A percentile compares a stretch with the other conserved stretches of the same genome.
These are phyloP conservation scores for Brachypteracias leptosomus DNA, from an alignment of 2,113 vertebrate genomes.

Conservation along the genomic window DNA sequence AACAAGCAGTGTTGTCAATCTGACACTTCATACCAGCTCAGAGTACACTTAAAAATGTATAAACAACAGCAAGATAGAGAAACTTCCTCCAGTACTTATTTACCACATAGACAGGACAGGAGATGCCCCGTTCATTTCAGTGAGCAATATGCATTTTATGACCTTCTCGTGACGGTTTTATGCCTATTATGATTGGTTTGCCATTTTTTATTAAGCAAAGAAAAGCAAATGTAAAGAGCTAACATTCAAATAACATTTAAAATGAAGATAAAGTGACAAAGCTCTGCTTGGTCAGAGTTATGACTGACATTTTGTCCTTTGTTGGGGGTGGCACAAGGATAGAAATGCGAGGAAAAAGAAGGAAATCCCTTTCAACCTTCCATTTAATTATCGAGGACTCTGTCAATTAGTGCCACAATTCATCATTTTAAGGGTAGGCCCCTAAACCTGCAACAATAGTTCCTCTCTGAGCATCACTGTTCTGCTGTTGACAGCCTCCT, in stretches of 20 bases:
- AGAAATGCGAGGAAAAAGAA: neutral
- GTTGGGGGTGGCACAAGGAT: neutral
- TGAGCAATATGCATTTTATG: slow-evolving; percentile 16
- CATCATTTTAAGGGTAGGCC: neutral
- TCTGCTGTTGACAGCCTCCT: neutral
- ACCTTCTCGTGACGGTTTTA: neutral
- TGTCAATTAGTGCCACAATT: slow-evolving; percentile 13
- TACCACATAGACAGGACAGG: neutral
- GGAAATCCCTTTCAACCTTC: neutral
- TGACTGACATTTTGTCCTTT: slow-evolving; percentile 28
- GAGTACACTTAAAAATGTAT: neutral
- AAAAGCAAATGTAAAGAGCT: neutral
- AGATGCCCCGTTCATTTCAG: neutral
- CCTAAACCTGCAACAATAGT: neutral
- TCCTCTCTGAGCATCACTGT: neutral
- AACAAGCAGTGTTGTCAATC: slow-evolving; percentile 44
- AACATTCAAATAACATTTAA: slow-evolving; percentile 57
- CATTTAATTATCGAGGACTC: neutral
- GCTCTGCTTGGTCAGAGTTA: neutral
- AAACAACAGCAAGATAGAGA: slow-evolving; percentile 23
- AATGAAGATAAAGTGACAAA: slow-evolving; percentile 22
- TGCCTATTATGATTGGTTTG: neutral
- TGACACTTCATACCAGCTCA: neutral
- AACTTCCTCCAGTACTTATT: neutral
- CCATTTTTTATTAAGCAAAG: neutral